phyloP scores from a whole-genome alignment of 1,140 invertebrate species.

The Camponotus pennsylvanicus region DNA sequence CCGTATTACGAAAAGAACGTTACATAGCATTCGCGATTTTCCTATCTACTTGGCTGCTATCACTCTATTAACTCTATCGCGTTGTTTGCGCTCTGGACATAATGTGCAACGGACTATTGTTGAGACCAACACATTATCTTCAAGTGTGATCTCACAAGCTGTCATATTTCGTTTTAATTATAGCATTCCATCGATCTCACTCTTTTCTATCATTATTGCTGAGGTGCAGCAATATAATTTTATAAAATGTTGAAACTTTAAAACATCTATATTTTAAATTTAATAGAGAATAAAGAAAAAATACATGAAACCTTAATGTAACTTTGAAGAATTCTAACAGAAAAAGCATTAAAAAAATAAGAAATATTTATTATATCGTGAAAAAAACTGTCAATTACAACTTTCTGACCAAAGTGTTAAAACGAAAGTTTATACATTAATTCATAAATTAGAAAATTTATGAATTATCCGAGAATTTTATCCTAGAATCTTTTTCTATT shows the following conservation, averaged over 20 bases:
- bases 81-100: background rate
- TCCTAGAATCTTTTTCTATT: background rate
- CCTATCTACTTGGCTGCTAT: background rate
- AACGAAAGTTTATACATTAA: background rate
- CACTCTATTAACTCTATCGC: background rate
- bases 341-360: background rate
- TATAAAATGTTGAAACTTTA: background rate
- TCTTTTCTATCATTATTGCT: background rate
- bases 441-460: background rate
- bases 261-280: background rate
- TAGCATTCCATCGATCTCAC: background rate
- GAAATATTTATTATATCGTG: background rate
- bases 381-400: background rate
- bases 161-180: background rate
- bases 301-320: background rate
- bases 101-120: background rate
- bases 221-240: background rate
- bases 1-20: conserved; percentile 55
- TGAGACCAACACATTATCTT: background rate
- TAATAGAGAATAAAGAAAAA: background rate
- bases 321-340: background rate
- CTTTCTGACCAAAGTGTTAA: background rate
- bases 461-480: background rate
- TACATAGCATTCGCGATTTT: conserved; percentile 33
- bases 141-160: background rate